Evolutionary conservation across 2,888 invertebrate genomes (phyloP).

Genomic region (Drosophila niveifrons): DNA sequence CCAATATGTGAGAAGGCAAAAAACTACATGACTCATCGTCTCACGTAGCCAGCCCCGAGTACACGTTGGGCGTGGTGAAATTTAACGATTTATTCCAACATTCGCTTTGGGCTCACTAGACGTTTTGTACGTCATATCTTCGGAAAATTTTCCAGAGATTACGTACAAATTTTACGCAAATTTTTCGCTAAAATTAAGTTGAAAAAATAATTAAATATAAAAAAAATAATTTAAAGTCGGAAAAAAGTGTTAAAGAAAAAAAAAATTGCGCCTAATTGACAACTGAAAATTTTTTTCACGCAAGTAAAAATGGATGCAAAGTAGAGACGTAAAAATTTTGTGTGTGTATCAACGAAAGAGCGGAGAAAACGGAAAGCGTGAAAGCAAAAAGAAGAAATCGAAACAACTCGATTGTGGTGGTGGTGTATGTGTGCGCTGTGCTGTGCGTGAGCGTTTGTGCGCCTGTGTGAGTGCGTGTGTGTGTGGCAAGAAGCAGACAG

Average conservation of each 20-base stretch:
- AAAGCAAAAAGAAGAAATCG: slow-evolving; percentile 67
- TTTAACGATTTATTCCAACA: slow-evolving; percentile 57
- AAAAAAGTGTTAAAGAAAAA: slow-evolving; percentile 29
- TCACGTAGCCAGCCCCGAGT: slow-evolving; percentile 21
- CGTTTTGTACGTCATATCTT: slow-evolving; percentile 58
- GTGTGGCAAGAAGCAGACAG: slow-evolving; percentile 53
- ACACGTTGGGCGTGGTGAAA: slow-evolving; percentile 62
- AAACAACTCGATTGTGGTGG: slow-evolving; percentile 39
- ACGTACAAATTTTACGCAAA: slow-evolving; percentile 67
- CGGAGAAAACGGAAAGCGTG: slow-evolving; percentile 72
- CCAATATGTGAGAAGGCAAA: slow-evolving; percentile 15
- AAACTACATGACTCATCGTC: slow-evolving; percentile 30
- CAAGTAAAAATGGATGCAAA: slow-evolving; percentile 65
- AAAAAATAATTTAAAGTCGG: slow-evolving; percentile 21
- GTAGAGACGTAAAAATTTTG: slow-evolving; percentile 80
- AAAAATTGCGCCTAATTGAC: slow-evolving; percentile 44
- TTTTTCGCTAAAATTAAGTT: slow-evolving; percentile 47
- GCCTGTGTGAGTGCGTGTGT: slow-evolving; percentile 39
- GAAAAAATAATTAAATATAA: slow-evolving; percentile 33
- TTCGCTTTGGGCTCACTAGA: slow-evolving; percentile 52
- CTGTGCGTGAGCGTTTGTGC: background rate
- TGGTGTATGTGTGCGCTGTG: slow-evolving; percentile 22
- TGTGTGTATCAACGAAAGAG: slow-evolving; percentile 83
- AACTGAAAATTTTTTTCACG: slow-evolving; percentile 64
- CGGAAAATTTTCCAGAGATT: slow-evolving; percentile 73